phyloP scores from a whole-genome alignment of 2,888 invertebrate species.

The Clunio marinus region DNA sequence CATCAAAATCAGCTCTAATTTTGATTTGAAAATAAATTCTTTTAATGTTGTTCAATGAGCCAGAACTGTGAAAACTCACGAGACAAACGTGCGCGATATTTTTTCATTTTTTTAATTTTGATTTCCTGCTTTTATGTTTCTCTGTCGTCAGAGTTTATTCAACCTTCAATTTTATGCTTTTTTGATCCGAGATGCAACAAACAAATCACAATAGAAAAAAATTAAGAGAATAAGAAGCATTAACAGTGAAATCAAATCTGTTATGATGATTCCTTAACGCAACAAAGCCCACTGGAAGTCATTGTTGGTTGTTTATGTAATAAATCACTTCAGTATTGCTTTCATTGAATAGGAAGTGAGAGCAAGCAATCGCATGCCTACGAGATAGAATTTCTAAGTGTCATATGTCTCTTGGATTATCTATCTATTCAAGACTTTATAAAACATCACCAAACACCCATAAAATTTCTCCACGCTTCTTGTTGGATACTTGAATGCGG shows the following conservation, averaged over 20 bases:
- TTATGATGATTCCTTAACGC: neutral
- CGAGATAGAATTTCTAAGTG: neutral
- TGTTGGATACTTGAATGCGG: too few species aligned
- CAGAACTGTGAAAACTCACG: conserved; percentile 5
- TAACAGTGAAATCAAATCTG: neutral
- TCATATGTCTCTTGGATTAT: conserved; percentile 1
- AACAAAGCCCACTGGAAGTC: conserved; percentile 11
- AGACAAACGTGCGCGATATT: conserved; percentile 2
- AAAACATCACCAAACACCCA: conserved; percentile 10
- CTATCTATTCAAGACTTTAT: neutral
- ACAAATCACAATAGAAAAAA: too few species aligned
- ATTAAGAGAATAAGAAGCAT: neutral
- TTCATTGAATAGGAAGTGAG: neutral
- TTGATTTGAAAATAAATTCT: neutral
- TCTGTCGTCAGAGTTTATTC: conserved; percentile 20
- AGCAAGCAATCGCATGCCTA: neutral
- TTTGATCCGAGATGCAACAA: neutral
- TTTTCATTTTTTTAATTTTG: conserved; percentile 9
- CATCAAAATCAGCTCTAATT: neutral
- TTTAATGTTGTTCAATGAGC: conserved; percentile 13
- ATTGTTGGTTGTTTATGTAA: neutral
- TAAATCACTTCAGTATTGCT: neutral
- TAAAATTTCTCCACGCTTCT: neutral
- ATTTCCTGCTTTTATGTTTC: conserved; percentile 16
- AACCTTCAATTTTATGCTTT: neutral